Evolutionary conservation across 2,888 invertebrate genomes (phyloP).

Genomic region (Cheilosia urbana): DNA sequence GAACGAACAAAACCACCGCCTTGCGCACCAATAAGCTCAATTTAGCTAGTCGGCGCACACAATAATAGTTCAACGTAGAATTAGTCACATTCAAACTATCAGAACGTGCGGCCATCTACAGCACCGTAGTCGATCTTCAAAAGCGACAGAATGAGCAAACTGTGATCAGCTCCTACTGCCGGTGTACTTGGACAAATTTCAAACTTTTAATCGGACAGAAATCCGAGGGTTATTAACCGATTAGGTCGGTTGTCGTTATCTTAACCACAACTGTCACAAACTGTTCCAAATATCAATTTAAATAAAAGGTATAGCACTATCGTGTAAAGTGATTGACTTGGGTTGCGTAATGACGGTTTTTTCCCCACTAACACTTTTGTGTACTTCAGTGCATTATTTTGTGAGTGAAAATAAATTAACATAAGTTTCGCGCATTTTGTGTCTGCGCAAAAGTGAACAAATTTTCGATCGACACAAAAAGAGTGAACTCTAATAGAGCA

Average conservation of each 20-base stretch:
- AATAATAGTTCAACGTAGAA: conserved; percentile 18
- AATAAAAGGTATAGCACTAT: background rate
- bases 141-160: conserved; percentile 23
- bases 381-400: background rate
- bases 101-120: conserved; percentile 48
- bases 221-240: background rate
- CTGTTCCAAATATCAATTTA: background rate
- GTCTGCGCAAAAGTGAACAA: conserved; percentile 16
- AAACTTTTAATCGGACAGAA: conserved; percentile 1
- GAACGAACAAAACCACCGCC: background rate
- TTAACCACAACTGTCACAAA: background rate
- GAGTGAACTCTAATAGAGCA: conserved; percentile 38
- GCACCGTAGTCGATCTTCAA: conserved; percentile 40
- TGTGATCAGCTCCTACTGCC: conserved; percentile 28
- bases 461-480: conserved; percentile 20
- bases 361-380: background rate
- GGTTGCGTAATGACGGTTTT: conserved; percentile 44
- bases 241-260: background rate
- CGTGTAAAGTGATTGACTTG: background rate
- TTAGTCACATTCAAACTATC: conserved; percentile 46
- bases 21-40: background rate
- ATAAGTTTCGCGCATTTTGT: conserved; percentile 19
- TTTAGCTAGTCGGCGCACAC: conserved; percentile 7
- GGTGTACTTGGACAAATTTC: conserved; percentile 16
- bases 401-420: conserved; percentile 23